These are phyloP conservation scores for Drosophila kambysellisi DNA, from an alignment of 2,888 invertebrate genomes.

Conservation along the genomic window DNA sequence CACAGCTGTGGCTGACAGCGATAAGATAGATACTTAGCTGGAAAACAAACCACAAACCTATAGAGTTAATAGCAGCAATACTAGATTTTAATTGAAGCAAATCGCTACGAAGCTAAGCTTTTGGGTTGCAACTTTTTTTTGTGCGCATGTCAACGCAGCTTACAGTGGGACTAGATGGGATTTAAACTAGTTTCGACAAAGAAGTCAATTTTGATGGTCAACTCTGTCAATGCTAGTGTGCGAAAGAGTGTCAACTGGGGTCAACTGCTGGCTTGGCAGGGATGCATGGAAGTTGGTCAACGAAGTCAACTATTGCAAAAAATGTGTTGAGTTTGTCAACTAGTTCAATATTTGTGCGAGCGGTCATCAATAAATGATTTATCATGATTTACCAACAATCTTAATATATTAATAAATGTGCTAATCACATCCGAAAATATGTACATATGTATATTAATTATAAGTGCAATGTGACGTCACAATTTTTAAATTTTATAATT, in stretches of 20 bases:
- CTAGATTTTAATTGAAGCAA: neutral
- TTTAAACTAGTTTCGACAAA: neutral
- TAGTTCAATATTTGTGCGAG: neutral
- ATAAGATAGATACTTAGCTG: slow-evolving; percentile 4
- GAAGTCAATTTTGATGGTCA: neutral
- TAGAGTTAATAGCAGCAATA: neutral
- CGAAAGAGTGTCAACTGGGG: neutral
- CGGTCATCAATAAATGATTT: neutral
- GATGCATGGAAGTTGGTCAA: neutral
- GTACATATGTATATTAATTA: neutral
- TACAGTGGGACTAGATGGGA: neutral
- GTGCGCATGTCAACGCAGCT: neutral
- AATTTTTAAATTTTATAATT: neutral
- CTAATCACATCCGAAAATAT: neutral
- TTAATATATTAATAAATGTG: neutral
- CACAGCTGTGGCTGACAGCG: neutral
- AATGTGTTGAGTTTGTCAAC: neutral
- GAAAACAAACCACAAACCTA: neutral
- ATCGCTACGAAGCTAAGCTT: neutral
- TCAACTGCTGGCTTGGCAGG: neutral
- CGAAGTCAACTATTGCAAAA: neutral
- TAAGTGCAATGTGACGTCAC: neutral
- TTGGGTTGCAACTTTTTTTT: neutral
- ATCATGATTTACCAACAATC: neutral
- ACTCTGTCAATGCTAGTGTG: neutral